Conservation (phyloP, 2,113 vertebrate species). For the Anguilla rostrata region DNA sequence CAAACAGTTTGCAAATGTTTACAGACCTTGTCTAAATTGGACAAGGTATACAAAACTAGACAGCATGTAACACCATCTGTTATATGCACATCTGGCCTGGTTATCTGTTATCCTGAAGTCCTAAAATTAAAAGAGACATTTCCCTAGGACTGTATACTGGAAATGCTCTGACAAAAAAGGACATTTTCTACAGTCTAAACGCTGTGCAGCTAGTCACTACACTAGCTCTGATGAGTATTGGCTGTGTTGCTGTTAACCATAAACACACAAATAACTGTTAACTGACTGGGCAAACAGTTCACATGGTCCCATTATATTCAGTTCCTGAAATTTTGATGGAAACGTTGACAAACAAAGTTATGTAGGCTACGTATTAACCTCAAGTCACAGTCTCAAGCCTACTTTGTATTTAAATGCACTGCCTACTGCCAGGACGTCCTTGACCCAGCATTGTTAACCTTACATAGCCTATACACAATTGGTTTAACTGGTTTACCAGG, state of each 20-base stretch:
- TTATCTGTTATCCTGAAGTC: not conserved
- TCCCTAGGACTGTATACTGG: not conserved
- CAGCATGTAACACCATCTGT: not conserved
- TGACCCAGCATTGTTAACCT: not conserved
- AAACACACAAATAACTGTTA: not conserved
- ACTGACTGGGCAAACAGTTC: not conserved
- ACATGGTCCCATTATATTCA: not conserved
- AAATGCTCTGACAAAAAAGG: not conserved
- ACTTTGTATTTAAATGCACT: not conserved
- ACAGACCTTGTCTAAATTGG: not conserved
- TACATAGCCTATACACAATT: not conserved
- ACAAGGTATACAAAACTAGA: not conserved
- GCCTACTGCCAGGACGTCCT: not conserved
- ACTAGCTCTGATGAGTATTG: not conserved
- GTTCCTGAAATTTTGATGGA: not conserved
- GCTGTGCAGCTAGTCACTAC: not conserved
- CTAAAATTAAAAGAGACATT: not conserved
- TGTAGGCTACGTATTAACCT: not conserved
- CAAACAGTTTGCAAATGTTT: constrained; percentile 24
- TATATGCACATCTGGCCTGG: constrained; percentile 6
- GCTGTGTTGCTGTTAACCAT: not conserved
- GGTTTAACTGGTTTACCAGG: not conserved
- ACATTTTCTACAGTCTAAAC: not conserved
- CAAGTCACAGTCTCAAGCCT: not conserved
- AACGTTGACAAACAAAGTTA: not conserved